A percentile compares a stretch with the other conserved stretches of the same genome.
Evolutionary conservation across 2,797 vertebrate genomes (phyloP).

Genomic region (Picus viridis): DNA sequence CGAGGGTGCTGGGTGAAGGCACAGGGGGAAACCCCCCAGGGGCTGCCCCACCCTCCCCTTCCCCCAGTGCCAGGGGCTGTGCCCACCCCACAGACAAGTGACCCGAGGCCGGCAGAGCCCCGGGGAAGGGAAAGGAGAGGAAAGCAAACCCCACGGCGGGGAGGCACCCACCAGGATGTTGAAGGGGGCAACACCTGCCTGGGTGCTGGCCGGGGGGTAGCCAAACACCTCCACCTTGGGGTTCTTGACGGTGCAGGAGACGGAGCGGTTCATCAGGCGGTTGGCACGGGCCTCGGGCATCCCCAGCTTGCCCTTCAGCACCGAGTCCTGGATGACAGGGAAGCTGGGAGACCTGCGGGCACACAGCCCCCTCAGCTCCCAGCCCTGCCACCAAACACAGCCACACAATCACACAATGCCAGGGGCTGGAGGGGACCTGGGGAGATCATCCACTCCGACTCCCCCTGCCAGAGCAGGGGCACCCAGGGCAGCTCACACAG

Average conservation of each 20-base stretch:
- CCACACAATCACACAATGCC: too few species aligned
- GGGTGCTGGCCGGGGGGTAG: constrained; percentile 91
- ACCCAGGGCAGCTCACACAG: too few species aligned
- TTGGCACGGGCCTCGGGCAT: constrained; percentile 93
- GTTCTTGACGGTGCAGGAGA: constrained; percentile 97
- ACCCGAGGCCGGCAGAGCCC: neutral
- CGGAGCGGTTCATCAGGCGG: constrained; percentile 95
- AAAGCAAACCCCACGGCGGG: constrained; percentile 81
- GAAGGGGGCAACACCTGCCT: constrained; percentile 87
- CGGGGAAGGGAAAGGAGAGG: constrained; percentile 69
- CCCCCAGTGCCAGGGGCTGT: too few species aligned
- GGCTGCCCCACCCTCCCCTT: too few species aligned
- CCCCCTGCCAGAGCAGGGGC: too few species aligned
- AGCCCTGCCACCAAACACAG: rapidly evolving
- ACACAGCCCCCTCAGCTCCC: neutral
- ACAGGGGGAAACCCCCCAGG: neutral
- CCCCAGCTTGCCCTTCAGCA: constrained; percentile 93
- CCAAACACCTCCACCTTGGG: constrained; percentile 96
- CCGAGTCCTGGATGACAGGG: constrained; percentile 94
- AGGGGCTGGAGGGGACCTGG: too few species aligned
- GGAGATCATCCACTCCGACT: too few species aligned
- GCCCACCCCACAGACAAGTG: rapidly evolving
- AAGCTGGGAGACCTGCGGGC: constrained; percentile 92
- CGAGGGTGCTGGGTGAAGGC: neutral
- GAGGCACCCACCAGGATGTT: constrained; percentile 80